Conservation (phyloP, 2,888 invertebrate species). For the Volucella inanis region DNA sequence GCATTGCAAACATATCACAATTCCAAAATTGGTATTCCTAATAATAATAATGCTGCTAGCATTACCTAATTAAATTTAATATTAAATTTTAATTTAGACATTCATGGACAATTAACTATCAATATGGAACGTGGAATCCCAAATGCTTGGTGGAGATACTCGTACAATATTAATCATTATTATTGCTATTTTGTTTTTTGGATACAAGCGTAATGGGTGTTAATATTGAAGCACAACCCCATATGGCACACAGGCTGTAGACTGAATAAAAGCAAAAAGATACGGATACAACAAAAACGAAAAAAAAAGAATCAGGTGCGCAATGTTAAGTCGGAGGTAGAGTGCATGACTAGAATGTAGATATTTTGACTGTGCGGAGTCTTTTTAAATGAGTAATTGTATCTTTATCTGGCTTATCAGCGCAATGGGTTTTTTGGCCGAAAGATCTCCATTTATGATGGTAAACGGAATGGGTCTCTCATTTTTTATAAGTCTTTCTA, state of each 20-base stretch:
- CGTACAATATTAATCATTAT: not conserved
- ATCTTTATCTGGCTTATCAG: too few relatives aligned
- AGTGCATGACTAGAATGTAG: too few relatives aligned
- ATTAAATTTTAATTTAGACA: conserved; percentile 7
- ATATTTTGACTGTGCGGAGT: too few relatives aligned
- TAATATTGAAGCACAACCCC: conserved; percentile 37
- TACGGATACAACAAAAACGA: not conserved
- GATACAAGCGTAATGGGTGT: conserved; percentile 22
- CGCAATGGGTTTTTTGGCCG: too few relatives aligned
- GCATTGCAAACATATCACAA: too few relatives aligned
- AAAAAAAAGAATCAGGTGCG: not conserved
- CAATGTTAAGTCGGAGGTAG: too few relatives aligned
- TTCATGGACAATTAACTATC: conserved; percentile 27
- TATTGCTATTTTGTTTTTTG: not conserved
- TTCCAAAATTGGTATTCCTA: not conserved
- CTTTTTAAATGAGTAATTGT: too few relatives aligned
- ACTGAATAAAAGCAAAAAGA: conserved; percentile 4
- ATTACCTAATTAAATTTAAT: conserved; percentile 10
- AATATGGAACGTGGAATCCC: conserved; percentile 26
- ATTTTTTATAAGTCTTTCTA: too few relatives aligned
- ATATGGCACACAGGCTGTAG: conserved; percentile 3
- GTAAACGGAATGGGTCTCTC: too few relatives aligned
- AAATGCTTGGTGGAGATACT: not conserved
- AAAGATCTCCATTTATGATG: too few relatives aligned
- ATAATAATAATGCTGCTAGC: not conserved